A percentile compares a stretch with the other conserved stretches of the same genome.
Conservation (phyloP, 2,888 invertebrate genomes). For the Ferrisia virgata region DNA sequence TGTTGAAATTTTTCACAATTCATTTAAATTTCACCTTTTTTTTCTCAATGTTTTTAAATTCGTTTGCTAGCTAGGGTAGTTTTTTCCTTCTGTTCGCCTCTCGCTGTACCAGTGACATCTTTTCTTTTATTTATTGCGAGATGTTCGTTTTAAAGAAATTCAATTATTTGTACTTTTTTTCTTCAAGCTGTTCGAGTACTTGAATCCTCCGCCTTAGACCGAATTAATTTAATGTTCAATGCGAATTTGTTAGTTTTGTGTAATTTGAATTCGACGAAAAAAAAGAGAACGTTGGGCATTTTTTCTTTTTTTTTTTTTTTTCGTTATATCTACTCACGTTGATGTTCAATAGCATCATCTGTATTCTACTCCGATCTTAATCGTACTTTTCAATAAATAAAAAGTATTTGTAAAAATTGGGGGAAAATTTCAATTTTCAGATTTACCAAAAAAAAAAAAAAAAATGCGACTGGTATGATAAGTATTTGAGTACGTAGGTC, state of each 20-base stretch:
- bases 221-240: neutral
- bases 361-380: neutral
- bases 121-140: slow-evolving; percentile 7
- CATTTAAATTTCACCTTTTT: neutral
- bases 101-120: neutral
- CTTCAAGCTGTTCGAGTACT: neutral
- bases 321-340: too few species aligned
- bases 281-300: neutral
- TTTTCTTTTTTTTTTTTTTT: neutral
- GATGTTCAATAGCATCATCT: neutral
- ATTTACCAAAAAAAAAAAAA: too few species aligned
- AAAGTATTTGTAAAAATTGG: neutral
- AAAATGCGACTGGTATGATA: too few species aligned
- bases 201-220: neutral
- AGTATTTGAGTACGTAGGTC: too few species aligned
- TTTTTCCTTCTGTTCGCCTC: neutral
- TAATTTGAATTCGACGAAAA: neutral
- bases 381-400: neutral
- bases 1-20: neutral
- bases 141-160: neutral
- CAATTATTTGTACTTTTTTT: neutral
- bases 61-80: neutral
- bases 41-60: neutral
- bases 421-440: neutral
- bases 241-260: neutral